phyloP scores from a whole-genome alignment of 2,888 invertebrate genomes.

The Zonitis immaculata region DNA sequence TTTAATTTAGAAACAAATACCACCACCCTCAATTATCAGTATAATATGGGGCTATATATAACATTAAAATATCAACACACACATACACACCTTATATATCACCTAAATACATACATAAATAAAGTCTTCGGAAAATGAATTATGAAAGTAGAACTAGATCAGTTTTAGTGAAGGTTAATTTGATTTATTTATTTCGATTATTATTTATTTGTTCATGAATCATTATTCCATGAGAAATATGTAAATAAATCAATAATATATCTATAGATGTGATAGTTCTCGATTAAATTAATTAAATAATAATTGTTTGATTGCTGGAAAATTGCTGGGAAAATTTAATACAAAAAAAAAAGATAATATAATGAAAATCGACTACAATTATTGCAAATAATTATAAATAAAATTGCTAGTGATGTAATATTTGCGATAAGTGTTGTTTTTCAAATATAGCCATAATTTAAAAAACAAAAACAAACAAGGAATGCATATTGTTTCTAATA shows the following conservation, averaged over 20 bases:
- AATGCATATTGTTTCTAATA: neutral
- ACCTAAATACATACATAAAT: neutral
- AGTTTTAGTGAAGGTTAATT: neutral
- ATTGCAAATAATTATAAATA: neutral
- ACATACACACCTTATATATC: neutral
- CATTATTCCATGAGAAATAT: too few species aligned
- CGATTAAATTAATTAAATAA: too few species aligned
- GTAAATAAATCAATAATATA: too few species aligned
- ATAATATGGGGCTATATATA: neutral
- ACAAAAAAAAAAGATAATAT: too few species aligned
- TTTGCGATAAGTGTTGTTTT: neutral
- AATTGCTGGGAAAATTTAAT: too few species aligned
- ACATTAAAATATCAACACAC: neutral
- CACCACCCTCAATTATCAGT: neutral
- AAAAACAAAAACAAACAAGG: too few species aligned
- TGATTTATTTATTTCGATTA: neutral
- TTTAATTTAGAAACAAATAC: too few species aligned
- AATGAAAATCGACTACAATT: too few species aligned
- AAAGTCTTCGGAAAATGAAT: neutral
- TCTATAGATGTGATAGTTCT: too few species aligned
- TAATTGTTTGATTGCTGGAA: too few species aligned
- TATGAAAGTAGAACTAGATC: constrained; percentile 1
- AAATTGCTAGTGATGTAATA: neutral
- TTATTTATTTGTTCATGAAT: too few species aligned
- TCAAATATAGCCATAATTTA: too few species aligned